A percentile compares a stretch with the other conserved stretches of the same genome.
Conservation (phyloP, 1,140 invertebrate species). For the Zaprionus kolodkinae region DNA sequence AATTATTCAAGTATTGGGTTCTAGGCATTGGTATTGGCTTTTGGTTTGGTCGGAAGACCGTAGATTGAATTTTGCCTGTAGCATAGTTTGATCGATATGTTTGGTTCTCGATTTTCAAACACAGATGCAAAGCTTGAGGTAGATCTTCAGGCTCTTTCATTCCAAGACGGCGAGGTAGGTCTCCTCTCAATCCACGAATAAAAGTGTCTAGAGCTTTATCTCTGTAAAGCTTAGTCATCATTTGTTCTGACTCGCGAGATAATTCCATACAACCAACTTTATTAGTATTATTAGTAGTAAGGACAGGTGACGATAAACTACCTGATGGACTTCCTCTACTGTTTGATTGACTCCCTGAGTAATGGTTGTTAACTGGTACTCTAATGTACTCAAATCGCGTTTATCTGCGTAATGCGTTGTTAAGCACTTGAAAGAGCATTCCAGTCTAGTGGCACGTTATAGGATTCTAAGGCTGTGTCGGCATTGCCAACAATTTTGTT, state of each 20-base stretch:
- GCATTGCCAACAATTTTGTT: too few species aligned
- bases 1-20: too few species aligned
- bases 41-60: not conserved
- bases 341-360: too few species aligned
- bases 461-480: too few species aligned
- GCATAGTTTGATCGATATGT: constrained; percentile 1
- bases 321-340: too few species aligned
- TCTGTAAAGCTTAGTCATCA: constrained; percentile 21
- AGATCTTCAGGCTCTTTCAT: constrained; percentile 19
- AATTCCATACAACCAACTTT: constrained; percentile 17
- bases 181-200: constrained; percentile 12
- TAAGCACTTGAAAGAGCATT: too few species aligned
- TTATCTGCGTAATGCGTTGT: too few species aligned
- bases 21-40: too few species aligned
- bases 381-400: too few species aligned
- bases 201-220: constrained; percentile 31
- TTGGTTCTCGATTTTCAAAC: not conserved
- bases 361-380: too few species aligned
- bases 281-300: constrained; percentile 3
- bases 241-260: constrained; percentile 13
- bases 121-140: not conserved
- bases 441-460: too few species aligned
- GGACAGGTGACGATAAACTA: constrained; percentile 4
- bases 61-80: not conserved
- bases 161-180: constrained; percentile 10